These are phyloP conservation scores for Prosopocoilus inquinatus DNA, from an alignment of 2,888 invertebrate genomes.

Conservation along the genomic window DNA sequence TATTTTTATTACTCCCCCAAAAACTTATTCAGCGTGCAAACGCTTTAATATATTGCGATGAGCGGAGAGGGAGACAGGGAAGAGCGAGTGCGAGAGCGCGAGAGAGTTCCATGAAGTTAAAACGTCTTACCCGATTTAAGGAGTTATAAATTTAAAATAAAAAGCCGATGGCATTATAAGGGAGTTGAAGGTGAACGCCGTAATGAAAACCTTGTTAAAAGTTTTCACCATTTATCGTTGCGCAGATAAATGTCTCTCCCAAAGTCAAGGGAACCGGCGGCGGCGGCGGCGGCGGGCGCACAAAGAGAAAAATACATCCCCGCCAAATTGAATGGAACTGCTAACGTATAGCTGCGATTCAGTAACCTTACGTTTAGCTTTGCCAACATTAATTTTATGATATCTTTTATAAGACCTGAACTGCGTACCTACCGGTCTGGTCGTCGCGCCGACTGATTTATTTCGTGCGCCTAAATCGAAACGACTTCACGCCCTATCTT, in stretches of 20 bases:
- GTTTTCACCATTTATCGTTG: slow-evolving; percentile 44
- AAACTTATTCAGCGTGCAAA: no score
- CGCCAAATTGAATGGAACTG: slow-evolving; percentile 43
- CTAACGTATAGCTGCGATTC: slow-evolving; percentile 32
- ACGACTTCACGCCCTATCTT: no score
- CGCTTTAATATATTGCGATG: no score
- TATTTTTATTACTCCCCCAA: no score
- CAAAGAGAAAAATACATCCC: slow-evolving; percentile 41
- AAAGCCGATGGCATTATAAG: slow-evolving; percentile 34
- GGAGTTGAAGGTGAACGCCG: slow-evolving; percentile 36
- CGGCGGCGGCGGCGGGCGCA: no score
- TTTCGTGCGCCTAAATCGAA: no score
- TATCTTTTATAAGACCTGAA: slow-evolving; percentile 27
- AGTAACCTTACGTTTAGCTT: slow-evolving; percentile 25
- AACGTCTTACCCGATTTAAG: slow-evolving; percentile 7
- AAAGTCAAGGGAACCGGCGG: slow-evolving; percentile 38
- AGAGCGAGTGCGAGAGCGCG: no score
- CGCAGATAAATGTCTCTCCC: slow-evolving; percentile 43
- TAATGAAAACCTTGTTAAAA: slow-evolving; percentile 49
- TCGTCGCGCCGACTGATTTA: not conserved
- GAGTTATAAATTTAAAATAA: slow-evolving; percentile 20
- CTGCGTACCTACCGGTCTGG: slow-evolving; percentile 7
- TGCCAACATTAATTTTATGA: slow-evolving; percentile 33
- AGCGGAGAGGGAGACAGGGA: no score
- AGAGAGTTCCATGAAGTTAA: no score